phyloP scores from a whole-genome alignment of 2,888 invertebrate genomes.

The Encarsia formosa region DNA sequence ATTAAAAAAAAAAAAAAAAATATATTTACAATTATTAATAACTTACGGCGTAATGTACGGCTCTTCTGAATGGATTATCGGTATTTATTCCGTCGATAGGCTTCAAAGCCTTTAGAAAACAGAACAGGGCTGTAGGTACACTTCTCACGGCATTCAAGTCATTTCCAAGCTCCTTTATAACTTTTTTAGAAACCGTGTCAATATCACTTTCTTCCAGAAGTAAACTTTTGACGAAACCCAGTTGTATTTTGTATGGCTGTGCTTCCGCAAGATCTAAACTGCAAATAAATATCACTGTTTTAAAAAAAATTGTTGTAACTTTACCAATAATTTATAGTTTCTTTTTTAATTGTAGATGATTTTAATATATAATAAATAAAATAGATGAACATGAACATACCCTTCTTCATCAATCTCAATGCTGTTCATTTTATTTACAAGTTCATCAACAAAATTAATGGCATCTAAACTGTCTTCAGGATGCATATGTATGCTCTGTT shows the following conservation, averaged over 20 bases:
- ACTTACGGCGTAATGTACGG: conserved; percentile 61
- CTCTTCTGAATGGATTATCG: conserved; percentile 60
- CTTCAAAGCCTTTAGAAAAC: conserved; percentile 59
- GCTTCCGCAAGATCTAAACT: conserved; percentile 47
- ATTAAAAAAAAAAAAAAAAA: neutral
- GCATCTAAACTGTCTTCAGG: conserved; percentile 52
- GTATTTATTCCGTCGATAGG: conserved; percentile 54
- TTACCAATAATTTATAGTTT: no score
- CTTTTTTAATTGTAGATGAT: no score
- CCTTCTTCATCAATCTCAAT: conserved; percentile 53
- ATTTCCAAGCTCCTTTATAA: conserved; percentile 58
- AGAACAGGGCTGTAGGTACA: conserved; percentile 69
- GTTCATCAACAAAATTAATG: conserved; percentile 52
- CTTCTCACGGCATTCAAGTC: conserved; percentile 63
- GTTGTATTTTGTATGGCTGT: conserved; percentile 56
- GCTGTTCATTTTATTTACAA: conserved; percentile 55
- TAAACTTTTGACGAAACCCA: conserved; percentile 55
- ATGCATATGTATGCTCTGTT: conserved; percentile 54
- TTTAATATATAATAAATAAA: neutral
- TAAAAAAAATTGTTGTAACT: no score
- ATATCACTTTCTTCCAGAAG: conserved; percentile 50
- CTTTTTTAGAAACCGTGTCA: conserved; percentile 49
- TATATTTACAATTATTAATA: neutral
- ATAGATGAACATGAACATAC: no score
- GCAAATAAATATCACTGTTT: conserved; percentile 10